A percentile compares a stretch with the other conserved stretches of the same genome.
Evolutionary conservation across 2,113 vertebrate species (phyloP).

Genomic region (Oenanthe melanoleuca): DNA sequence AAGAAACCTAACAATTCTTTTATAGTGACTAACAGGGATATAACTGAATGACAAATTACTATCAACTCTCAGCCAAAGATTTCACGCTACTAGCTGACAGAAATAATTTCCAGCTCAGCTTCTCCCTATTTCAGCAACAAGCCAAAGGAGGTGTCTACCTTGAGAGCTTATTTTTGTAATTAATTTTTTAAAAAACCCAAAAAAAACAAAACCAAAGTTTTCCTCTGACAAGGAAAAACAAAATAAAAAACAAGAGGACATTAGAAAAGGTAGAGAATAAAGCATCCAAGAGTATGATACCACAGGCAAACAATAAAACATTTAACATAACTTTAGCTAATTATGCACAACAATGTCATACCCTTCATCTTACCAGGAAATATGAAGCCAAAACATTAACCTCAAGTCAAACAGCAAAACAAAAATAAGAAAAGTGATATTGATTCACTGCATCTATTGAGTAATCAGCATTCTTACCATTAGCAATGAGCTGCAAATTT

Average conservation of each 20-base stretch:
- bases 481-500: slow-evolving; percentile 23
- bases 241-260: not conserved
- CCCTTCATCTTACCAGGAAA: not conserved
- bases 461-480: slow-evolving; percentile 8
- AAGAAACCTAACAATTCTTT: not conserved
- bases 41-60: not conserved
- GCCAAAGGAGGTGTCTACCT: not conserved
- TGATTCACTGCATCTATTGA: not conserved
- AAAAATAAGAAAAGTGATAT: not conserved
- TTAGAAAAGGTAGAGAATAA: not conserved
- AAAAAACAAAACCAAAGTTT: not conserved
- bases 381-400: slow-evolving; percentile 6
- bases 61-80: not conserved
- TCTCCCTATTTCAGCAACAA: not conserved
- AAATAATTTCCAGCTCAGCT: not conserved
- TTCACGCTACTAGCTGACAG: not conserved
- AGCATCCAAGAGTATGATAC: not conserved
- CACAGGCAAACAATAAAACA: not conserved
- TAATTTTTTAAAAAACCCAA: not conserved
- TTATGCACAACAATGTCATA: not conserved
- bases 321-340: not conserved
- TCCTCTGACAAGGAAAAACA: not conserved
- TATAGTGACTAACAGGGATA: not conserved
- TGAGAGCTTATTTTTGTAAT: not conserved
- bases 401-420: not conserved